Evolutionary conservation across 2,888 invertebrate species (phyloP).

Genomic region (Heteromurus nitidus): DNA sequence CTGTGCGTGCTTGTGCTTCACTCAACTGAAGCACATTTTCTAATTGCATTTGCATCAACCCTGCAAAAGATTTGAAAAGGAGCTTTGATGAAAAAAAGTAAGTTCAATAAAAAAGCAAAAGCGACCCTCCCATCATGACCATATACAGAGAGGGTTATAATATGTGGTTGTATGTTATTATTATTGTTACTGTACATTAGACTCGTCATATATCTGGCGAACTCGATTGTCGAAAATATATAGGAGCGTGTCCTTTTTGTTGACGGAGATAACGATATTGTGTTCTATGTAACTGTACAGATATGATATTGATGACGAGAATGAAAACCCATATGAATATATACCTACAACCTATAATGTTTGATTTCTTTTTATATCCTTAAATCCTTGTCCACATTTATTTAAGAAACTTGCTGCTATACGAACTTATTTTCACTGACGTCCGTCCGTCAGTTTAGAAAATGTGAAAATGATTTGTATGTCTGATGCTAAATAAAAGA

Average conservation of each 20-base stretch:
- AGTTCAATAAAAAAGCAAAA: slow-evolving; percentile 54
- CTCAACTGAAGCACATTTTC: not conserved
- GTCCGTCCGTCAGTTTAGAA: too few relatives aligned
- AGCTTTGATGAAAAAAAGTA: slow-evolving; percentile 43
- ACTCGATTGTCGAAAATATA: not conserved
- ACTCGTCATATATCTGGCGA: not conserved
- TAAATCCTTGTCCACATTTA: too few relatives aligned
- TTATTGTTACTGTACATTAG: slow-evolving; percentile 57
- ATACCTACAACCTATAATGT: too few relatives aligned
- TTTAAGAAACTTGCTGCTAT: too few relatives aligned
- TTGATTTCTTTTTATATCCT: too few relatives aligned
- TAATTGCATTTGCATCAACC: not conserved
- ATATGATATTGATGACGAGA: not conserved
- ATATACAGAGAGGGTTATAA: slow-evolving; percentile 36
- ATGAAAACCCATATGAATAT: too few relatives aligned
- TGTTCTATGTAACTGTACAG: not conserved
- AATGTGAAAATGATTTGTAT: too few relatives aligned
- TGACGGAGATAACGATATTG: not conserved
- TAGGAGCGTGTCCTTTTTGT: not conserved
- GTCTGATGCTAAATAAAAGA: too few relatives aligned
- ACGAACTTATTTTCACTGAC: too few relatives aligned
- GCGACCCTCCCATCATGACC: slow-evolving; percentile 55
- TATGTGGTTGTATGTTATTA: slow-evolving; percentile 49
- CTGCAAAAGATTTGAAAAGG: slow-evolving; percentile 5
- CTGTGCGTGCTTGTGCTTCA: not conserved